Base-by-base conservation (phyloP, 23 tunicate genomes). In the Trididemnum nubilum region DNA sequence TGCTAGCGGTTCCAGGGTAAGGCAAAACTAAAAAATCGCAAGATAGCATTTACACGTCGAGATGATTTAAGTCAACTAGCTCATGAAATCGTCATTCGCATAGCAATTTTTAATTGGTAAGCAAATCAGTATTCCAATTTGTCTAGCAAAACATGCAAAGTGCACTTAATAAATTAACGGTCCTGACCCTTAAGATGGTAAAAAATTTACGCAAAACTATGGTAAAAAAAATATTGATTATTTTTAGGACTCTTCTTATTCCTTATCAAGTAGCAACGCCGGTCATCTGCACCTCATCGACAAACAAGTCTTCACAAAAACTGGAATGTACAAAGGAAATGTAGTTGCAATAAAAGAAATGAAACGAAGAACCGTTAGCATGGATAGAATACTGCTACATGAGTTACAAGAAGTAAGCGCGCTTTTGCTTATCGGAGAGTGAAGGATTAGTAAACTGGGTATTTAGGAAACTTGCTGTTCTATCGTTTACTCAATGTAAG, bases 291-390 rank as follows among this genome's bases (percentile, higher is more conserved):
- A 84, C 32, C 49, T 77, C 19, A 25, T 35, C 2, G 65, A 51
- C 39, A 57, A 74, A 18, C 97, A 87, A 57, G 51, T 60, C 35
- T 92, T 92, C 40, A 50, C 88, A 1, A 76, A 82, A 22, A 58
- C 73, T 22, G 92, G 85, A 31, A 32, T 76, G 5, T 87, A 40
- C 63, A 92, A 87, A 34, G 81, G 85, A 22, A 81, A 61, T 31
- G 28, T 87, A 4, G 97, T 92, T 28, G 92, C 97, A 9, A 85
- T 92, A 25, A 86, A 87, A 65, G 80, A 86, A 33, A 38, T 87
- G 60, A 82, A 40, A 27, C 22, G 74, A 33, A 44, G 84, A 51
- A 86, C 52, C 36, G 51, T 86, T 21, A 67, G 36, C 36, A 31
- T 87, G 35, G 81, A 82, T 40, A 36, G 81, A 15, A 5, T 31